Percentiles rank a stretch among this genome's conserved stretches.
Conservation (phyloP, 1,140 invertebrate species). For the Megalopta genalis region DNA sequence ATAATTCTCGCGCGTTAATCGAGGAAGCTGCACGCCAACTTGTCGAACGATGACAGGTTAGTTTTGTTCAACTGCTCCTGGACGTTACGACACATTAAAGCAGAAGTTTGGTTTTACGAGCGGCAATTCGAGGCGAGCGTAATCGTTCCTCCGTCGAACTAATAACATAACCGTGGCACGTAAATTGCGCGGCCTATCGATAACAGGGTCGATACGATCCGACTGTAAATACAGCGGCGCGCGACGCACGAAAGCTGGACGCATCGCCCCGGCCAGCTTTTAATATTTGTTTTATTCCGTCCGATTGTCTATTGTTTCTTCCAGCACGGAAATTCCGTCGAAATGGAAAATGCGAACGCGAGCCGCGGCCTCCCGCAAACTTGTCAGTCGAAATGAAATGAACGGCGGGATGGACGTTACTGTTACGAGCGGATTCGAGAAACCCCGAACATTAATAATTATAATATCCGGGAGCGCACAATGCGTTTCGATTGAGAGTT, state of each 20-base stretch:
- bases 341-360: not conserved
- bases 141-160: conserved; percentile 32
- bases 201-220: conserved; percentile 2
- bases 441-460: too few relatives aligned
- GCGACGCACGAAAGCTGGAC: not conserved
- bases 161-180: conserved; percentile 54
- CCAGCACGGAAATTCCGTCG: not conserved
- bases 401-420: not conserved
- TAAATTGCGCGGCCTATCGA: conserved; percentile 34
- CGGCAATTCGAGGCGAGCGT: conserved; percentile 51
- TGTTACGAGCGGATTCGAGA: not conserved
- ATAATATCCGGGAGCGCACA: too few relatives aligned
- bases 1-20: conserved; percentile 16
- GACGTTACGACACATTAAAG: conserved; percentile 64
- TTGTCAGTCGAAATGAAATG: not conserved
- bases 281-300: conserved; percentile 11
- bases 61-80: conserved; percentile 29
- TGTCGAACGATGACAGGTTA: conserved; percentile 38
- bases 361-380: too few relatives aligned
- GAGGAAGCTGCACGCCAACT: not conserved
- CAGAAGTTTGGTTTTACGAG: conserved; percentile 64
- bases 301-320: conserved; percentile 11
- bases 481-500: too few relatives aligned
- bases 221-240: not conserved
- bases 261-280: not conserved